Percentiles rank a stretch among this genome's conserved stretches.
phyloP scores from a whole-genome alignment of 2,113 vertebrate species.

The Scortum barcoo region DNA sequence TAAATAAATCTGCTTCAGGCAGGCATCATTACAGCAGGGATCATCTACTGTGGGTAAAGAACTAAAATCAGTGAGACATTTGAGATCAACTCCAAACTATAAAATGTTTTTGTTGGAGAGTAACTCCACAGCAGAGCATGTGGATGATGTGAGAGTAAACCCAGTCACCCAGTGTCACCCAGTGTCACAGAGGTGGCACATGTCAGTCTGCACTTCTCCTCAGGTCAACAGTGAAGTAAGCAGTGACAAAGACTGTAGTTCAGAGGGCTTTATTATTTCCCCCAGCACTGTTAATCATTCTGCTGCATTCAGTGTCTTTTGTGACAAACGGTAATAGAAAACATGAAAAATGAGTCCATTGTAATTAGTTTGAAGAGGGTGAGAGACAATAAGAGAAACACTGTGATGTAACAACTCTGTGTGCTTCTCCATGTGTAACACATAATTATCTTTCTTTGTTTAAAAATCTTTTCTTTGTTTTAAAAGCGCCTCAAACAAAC shows the following conservation, averaged over 20 bases:
- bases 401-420: not conserved
- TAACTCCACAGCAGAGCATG: not conserved
- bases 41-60: not conserved
- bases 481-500: no score
- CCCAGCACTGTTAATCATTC: not conserved
- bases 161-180: no score
- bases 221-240: not conserved
- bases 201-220: not conserved
- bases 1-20: constrained; percentile 1
- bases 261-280: constrained; percentile 4
- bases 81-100: not conserved
- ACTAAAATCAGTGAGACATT: not conserved
- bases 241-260: not conserved
- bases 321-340: constrained; percentile 7
- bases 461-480: not conserved
- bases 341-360: constrained; percentile 5
- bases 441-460: not conserved
- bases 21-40: not conserved
- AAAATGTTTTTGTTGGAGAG: not conserved
- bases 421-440: not conserved
- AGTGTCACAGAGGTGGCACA: no score
- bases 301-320: constrained; percentile 15
- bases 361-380: constrained; percentile 10
- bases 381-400: not conserved
- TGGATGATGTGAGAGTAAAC: not conserved